Base-by-base conservation (phyloP, 2,888 invertebrate genomes). In the Andrena praecox region DNA sequence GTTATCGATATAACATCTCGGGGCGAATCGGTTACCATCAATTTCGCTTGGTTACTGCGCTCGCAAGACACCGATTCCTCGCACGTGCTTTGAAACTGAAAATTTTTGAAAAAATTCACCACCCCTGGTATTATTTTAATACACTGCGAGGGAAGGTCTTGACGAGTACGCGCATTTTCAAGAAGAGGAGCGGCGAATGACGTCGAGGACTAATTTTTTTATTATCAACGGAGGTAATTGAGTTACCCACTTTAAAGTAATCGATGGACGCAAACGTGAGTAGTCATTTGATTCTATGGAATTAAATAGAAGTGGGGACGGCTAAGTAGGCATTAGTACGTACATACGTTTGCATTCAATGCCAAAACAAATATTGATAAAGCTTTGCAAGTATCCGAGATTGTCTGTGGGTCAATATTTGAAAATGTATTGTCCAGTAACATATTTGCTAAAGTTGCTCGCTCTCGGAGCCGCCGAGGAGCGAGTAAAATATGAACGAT, bases 1-100 rank as follows among this genome's bases (percentile, higher is more conserved):
- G 31, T 67, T 82, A 82, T 82, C 75, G 80, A 82, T 82, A 50
- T 80, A 82, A 80, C 70, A 80, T 56, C 27, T 48, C 60, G 20
- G 16, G 60, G 74, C 69, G 68, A 79, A 79, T 74, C 62, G 56
- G 73, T 80, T 80, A 77, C 77, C 33, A 71, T 56, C 20, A 62
- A 70, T 48, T 63, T 24, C 24, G 27, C 24, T 16, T 74, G 6
- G 35, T 67, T 60, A 64, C 33, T 64, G 2, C 0, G 33, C 27
- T 29, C 74, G 35, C 12, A 3, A 20, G 31, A 42, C 64, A 66
- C 63, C 64, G 50, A 77, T 63, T 68, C 31, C 62, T 60, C 10
- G 10, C 2, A 12, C 48, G 20, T 31, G 4, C 5, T 4, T 6
- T 24, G 12, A 31, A 35, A 27, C 20, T 8, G 48, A 5, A 66